These are phyloP conservation scores for Odontocolon sp. DNA, from an alignment of 2,888 invertebrate species.

Conservation along the genomic window DNA sequence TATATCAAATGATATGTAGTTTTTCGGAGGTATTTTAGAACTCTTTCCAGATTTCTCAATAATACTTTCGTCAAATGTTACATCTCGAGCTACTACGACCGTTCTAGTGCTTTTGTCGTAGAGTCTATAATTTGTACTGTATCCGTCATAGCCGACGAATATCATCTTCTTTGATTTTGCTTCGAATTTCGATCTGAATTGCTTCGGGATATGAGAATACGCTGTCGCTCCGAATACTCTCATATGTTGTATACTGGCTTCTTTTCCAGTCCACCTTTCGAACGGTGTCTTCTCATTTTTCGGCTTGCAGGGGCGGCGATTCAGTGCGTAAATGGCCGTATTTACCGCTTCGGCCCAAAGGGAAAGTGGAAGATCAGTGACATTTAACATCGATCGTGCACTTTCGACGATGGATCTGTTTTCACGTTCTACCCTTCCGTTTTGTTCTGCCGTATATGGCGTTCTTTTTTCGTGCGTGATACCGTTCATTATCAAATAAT, in stretches of 20 bases:
- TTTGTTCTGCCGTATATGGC: constrained; percentile 61
- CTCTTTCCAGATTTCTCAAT: not conserved
- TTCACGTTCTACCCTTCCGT: constrained; percentile 60
- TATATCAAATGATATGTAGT: not conserved
- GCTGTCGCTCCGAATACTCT: constrained; percentile 12
- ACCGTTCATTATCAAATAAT: constrained; percentile 25
- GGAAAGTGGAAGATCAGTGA: constrained; percentile 26
- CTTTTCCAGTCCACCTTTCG: constrained; percentile 9
- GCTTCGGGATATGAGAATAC: constrained; percentile 16
- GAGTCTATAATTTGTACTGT: not conserved
- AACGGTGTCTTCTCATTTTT: constrained; percentile 18
- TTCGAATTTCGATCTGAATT: constrained; percentile 18
- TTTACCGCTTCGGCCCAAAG: constrained; percentile 40
- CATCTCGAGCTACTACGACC: not conserved
- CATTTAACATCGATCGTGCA: constrained; percentile 57
- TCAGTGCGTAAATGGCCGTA: constrained; percentile 30
- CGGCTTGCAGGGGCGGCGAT: constrained; percentile 25
- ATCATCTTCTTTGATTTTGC: not conserved
- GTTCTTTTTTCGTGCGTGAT: constrained; percentile 55
- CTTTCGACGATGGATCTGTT: constrained; percentile 60
- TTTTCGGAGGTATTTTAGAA: not conserved
- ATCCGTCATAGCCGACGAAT: not conserved
- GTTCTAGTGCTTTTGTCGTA: not conserved
- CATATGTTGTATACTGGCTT: not conserved
- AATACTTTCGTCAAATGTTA: not conserved